Evolutionary conservation across 2,888 invertebrate genomes (phyloP), one percentile per base, ranked within the genome.

Genomic region (Gordius sp.): DNA sequence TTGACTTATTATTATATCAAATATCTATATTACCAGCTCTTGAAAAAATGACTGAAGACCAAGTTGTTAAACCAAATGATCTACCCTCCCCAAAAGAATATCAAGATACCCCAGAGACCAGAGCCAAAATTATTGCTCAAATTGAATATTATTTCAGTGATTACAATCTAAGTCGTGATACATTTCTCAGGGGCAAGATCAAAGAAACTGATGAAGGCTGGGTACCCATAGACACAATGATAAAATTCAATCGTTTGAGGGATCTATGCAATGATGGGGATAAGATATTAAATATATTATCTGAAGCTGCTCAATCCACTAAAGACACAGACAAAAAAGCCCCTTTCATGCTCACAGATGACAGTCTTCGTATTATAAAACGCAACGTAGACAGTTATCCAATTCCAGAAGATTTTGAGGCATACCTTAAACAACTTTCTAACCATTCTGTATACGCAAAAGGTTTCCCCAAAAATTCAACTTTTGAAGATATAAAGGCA

Each of bases 81-180:
- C n/a, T n/a, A n/a, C n/a, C n/a, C n/a, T n/a, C n/a, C n/a, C n/a
- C n/a, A n/a, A n/a, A n/a, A n/a, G n/a, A n/a, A n/a, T n/a, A n/a
- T n/a, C n/a, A n/a, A n/a, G n/a, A n/a, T n/a, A n/a, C n/a, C n/a
- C n/a, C n/a, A n/a, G n/a, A n/a, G n/a, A n/a, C n/a, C n/a, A n/a
- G n/a, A n/a, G n/a, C n/a, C n/a, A 47, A 47, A 47, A n/a, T 47
- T 18, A 18, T n/a, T 8, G 4, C 13, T n/a, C 47, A 47, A 47
- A 47, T 47, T 4, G 20, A 47, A n/a, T 47, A 47, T 20, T 47
- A 47, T 23, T 47, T 47, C 20, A 47, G 47, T 47, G 47, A 47
- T 20, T 47, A 47, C 20, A 47, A 47, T 20, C 20, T 47, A 20
- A 47, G 47, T 20, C 8, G 47, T 18, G 47, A 47, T 47, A 20